Evolutionary conservation across 2,888 invertebrate genomes (phyloP), one percentile per base, ranked within the genome.

Genomic region (Drosophila leonis): DNA sequence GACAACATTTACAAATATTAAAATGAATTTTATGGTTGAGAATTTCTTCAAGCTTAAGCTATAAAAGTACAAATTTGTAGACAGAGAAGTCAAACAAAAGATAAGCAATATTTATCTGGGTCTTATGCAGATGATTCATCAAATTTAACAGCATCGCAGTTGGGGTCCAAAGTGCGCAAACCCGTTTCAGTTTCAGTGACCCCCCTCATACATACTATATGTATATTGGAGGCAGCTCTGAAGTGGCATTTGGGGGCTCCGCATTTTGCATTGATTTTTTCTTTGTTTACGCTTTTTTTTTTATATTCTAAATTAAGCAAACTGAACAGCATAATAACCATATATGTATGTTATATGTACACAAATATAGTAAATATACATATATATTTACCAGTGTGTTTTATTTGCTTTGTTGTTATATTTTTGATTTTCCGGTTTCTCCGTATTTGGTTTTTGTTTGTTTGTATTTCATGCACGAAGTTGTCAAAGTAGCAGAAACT

Each of bases 391-490:
- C 7, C 24, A 2, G 4, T 24, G 24, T 24, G 24, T 3, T n/a
- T 29, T 24, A 20, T 48, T 24, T 27, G 15, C 24, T 6, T 27
- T 65, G 33, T 35, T 67, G 33, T 51, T n/a, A n/a, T 49, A 44
- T 57, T 37, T 67, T 48, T 63, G 12, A 27, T 68, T 73, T 73
- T 73, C 73, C 73, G 63, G 73, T 78, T 65, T 41, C 49, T 12
- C 49, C 31, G 29, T 49, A 49, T 49, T 49, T 49, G 31, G 33
- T 12, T 39, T 33, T 33, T 29, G 29, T 31, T 35, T 65, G 35
- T 64, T 76, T 51, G 51, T 74, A 80, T 72, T 72, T 65, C 52
- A 68, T 37, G 61, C 80, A 83, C 79, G 75, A 31, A 49, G 57
- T 65, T 37, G 64, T 20, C 72, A 51, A 48, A 64, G 65, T 60